Base-by-base conservation (phyloP, 2,113 vertebrate genomes). In the Macquaria australasica region DNA sequence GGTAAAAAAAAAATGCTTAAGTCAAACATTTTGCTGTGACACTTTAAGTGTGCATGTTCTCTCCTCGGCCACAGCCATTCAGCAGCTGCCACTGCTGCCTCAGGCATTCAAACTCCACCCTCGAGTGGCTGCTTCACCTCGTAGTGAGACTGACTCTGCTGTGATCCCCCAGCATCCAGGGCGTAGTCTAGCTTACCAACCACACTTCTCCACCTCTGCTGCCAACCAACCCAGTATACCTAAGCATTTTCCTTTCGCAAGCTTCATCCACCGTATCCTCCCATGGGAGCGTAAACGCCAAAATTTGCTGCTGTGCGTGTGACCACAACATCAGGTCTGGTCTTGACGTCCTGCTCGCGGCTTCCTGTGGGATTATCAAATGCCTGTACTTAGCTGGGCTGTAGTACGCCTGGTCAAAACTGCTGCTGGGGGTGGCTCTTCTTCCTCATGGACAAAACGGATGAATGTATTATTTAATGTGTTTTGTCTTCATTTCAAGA, bases 171-270 rank as follows among this genome's bases (percentile, higher is more conserved):
- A 84, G 77, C 84, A 85, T 82, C 83, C 41, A 85, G 88, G 86
- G 86, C 6, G 66, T 80, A 51, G 86, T 77, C 81, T 58, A 31
- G 72, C 59, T 91, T 89, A 73, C 80, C 60, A 76, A 83, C 83
- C 87, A 53, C 81, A 85, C 69, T 79, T 71, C 88, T 85, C 84
- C 89, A 89, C 85, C 87, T 88, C 74, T 53, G 37, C 82, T 77
- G 71, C 59, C 75, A 67, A 16, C 59, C 75, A 67, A 16, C 25
- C 48, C 78, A 23, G 39, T 71, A 34, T 79, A 90, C 86, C 87
- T 70, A 69, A 88, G 82, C 69, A 70, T 83, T 90, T 88, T 79
- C 34, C 63, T 82, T 82, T 79, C 18, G 28, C n/a, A 53, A 78
- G 59, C 55, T 0, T 58, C 45, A 60, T 84, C 59, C 31, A 41